Conservation (phyloP, 1,140 invertebrate genomes). For the Microvelia longipes region DNA sequence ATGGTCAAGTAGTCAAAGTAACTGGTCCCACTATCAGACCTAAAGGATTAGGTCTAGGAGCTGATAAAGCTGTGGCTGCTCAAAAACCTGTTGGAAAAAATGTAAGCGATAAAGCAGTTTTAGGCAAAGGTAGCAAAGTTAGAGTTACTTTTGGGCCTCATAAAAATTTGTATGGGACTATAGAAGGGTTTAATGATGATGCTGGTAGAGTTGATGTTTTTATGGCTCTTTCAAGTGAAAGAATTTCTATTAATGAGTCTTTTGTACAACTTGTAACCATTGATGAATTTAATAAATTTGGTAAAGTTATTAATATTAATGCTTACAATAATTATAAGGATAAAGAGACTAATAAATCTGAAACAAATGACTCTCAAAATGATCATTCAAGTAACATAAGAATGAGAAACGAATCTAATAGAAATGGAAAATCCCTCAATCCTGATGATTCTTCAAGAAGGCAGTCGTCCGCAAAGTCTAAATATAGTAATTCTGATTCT, state of each 20-base stretch:
- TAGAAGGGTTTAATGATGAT: conserved; percentile 74
- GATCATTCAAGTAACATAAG: too few species aligned
- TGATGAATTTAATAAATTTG: conserved; percentile 60
- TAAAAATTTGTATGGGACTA: conserved; percentile 61
- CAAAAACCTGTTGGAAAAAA: conserved; percentile 31
- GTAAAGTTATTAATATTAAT: conserved; percentile 38
- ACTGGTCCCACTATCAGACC: conserved; percentile 50
- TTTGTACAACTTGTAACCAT: conserved; percentile 57
- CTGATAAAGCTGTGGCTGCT: conserved; percentile 48
- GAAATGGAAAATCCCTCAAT: too few species aligned
- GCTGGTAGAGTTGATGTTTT: conserved; percentile 63
- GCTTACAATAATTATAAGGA: conserved; percentile 23
- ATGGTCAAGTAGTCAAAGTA: conserved; percentile 31
- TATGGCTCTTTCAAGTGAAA: conserved; percentile 50
- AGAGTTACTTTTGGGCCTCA: conserved; percentile 55
- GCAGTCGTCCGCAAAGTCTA: too few species aligned
- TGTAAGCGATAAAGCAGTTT: conserved; percentile 42
- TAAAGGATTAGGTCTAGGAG: conserved; percentile 82
- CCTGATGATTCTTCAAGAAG: too few species aligned
- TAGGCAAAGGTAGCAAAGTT: conserved; percentile 50
- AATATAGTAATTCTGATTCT: too few species aligned
- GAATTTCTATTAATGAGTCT: conserved; percentile 58
- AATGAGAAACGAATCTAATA: too few species aligned
- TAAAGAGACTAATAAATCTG: conserved; percentile 7
- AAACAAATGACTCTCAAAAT: neutral